Base-by-base conservation (phyloP, 2,113 vertebrate species). In the Corythaixoides concolor region DNA sequence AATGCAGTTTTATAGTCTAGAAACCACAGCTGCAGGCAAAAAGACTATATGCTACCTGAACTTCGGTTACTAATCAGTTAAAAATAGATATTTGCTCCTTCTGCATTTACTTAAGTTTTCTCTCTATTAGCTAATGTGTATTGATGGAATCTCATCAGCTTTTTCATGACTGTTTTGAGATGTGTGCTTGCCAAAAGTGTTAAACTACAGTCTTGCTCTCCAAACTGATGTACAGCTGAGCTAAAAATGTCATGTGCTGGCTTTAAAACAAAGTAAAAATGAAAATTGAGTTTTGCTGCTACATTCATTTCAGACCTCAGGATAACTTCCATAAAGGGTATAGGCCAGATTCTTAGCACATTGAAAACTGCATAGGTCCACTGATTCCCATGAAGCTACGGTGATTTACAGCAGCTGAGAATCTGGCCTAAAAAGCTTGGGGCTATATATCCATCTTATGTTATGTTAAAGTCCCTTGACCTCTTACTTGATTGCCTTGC, bases 391-490 rank as follows among this genome's bases (percentile, higher is more conserved):
- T 89, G 96, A 91, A 96, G 75, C 28, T 79, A 21, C 7, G 0
- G 4, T 95, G 96, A 97, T 97, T 97, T 97, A 97, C 88, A 94
- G 74, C 94, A 96, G 91, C 88, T 83, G 85, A 96, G 80, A 96
- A 97, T 88, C 88, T 88, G 93, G 89, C 75, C 92, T 92, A 64
- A 89, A 97, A 93, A 45, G 45, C 84, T 74, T 8, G 14, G 41
- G 83, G 94, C 89, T 92, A 89, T 97, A 93, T 94, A 95, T 90
- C 73, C 97, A 89, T 76, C 79, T 95, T 50, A 41, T 95, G 70
- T 92, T 96, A 85, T 95, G 90, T 85, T 96, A 92, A 96, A 91
- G 92, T 95, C 96, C 84, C 89, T 89, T 97, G 96, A 97, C 96
- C 96, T 95, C 92, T 90, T 78, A 64, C 58, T 97, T 96, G 94